Evolutionary conservation across 92 coral and sea anemone species (phyloP).

Genomic region (Galaxea fascicularis): DNA sequence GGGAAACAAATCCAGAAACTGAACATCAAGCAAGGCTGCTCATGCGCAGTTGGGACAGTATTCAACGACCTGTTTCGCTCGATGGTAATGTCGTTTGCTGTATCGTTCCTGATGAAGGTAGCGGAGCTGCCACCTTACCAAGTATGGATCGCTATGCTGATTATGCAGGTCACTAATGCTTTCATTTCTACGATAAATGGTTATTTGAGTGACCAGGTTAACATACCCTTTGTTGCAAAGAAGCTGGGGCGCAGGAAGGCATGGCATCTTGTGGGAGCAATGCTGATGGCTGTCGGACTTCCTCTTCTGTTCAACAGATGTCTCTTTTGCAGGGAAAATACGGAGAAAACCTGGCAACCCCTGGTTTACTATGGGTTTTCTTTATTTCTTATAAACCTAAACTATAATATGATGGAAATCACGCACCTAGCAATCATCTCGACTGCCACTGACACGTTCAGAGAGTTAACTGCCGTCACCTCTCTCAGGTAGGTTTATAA

Average conservation of each 20-base stretch:
- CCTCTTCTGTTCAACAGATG: constrained; percentile 67
- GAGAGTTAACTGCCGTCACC: constrained; percentile 56
- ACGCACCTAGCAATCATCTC: constrained; percentile 69
- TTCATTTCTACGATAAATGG: constrained; percentile 57
- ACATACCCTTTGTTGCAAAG: constrained; percentile 47
- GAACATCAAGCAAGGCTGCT: constrained; percentile 45
- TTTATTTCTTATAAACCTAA: constrained; percentile 29
- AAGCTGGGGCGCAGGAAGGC: constrained; percentile 70
- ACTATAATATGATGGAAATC: constrained; percentile 60
- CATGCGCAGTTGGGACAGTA: constrained; percentile 68
- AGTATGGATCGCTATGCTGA: constrained; percentile 59
- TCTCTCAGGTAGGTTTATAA: constrained; percentile 54
- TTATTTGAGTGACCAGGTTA: constrained; percentile 56
- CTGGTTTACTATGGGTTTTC: constrained; percentile 31
- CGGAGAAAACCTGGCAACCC: constrained; percentile 28
- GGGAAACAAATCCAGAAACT: neutral
- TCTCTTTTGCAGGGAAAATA: constrained; percentile 43
- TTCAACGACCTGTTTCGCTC: constrained; percentile 67
- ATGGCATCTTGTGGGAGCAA: constrained; percentile 70
- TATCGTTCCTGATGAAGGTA: constrained; percentile 68
- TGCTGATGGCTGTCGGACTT: constrained; percentile 39
- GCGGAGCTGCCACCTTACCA: constrained; percentile 57
- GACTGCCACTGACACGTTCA: constrained; percentile 32
- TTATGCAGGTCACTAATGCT: constrained; percentile 64
- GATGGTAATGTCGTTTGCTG: constrained; percentile 45